These are phyloP conservation scores for Corythornis cristatus DNA, from an alignment of 2,113 vertebrate species.

Conservation along the genomic window DNA sequence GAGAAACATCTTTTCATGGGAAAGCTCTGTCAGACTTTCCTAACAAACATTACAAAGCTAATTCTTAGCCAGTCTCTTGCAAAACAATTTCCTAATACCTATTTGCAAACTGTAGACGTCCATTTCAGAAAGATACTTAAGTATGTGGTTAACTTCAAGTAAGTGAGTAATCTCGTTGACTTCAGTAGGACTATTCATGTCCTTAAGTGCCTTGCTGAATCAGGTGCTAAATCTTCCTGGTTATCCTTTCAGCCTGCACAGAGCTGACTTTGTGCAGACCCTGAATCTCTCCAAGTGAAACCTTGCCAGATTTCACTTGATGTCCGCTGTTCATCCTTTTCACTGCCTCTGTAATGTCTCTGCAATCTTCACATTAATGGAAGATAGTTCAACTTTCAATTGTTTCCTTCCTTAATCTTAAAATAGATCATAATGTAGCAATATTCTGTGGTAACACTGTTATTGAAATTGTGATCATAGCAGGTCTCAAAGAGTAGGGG, in stretches of 20 bases:
- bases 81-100: not conserved
- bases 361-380: not conserved
- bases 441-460: not conserved
- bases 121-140: not conserved
- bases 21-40: not conserved
- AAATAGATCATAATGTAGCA: not conserved
- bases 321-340: not conserved
- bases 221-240: not conserved
- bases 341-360: not conserved
- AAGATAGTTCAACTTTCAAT: not conserved
- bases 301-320: not conserved
- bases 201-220: constrained; percentile 26
- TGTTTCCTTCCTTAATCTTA: constrained; percentile 16
- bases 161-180: not conserved
- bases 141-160: constrained; percentile 20
- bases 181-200: constrained; percentile 20
- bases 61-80: not conserved
- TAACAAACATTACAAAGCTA: not conserved
- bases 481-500: not conserved
- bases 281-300: not conserved
- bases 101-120: not conserved
- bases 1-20: not conserved
- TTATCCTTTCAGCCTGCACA: not conserved
- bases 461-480: constrained; percentile 25
- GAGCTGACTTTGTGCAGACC: not conserved